These are phyloP conservation scores for Corythoichthys intestinalis DNA, from an alignment of 2,113 vertebrate species.

Conservation along the genomic window DNA sequence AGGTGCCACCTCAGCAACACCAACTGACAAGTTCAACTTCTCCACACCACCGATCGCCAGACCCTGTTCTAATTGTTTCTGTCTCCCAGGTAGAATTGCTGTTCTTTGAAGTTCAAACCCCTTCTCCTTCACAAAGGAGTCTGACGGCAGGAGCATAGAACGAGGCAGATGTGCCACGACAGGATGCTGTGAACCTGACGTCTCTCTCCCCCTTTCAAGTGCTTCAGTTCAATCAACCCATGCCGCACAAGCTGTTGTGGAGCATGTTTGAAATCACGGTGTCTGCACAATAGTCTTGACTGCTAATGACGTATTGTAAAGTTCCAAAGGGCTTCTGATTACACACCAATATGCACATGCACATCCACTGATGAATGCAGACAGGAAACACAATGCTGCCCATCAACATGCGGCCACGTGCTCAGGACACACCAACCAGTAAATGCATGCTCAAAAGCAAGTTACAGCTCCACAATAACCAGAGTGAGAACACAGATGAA, in stretches of 20 bases:
- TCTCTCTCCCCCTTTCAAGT: constrained; percentile 80
- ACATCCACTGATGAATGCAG: constrained; percentile 30
- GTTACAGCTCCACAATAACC: constrained; percentile 51
- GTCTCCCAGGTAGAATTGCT: constrained; percentile 68
- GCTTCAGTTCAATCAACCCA: constrained; percentile 77
- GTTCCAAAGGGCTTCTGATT: constrained; percentile 74
- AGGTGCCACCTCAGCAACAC: background rate
- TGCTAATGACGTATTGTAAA: constrained; percentile 80
- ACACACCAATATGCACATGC: constrained; percentile 57
- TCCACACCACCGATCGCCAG: constrained; percentile 56
- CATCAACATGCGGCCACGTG: constrained; percentile 14
- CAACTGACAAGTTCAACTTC: background rate
- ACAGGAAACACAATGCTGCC: constrained; percentile 21
- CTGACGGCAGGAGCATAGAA: constrained; percentile 63
- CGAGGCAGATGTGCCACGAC: constrained; percentile 78
- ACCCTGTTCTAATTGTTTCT: constrained; percentile 77
- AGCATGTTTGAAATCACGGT: constrained; percentile 78
- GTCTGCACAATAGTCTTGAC: constrained; percentile 78
- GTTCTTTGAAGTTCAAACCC: constrained; percentile 77
- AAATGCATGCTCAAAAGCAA: constrained; percentile 29
- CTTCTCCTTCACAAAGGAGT: constrained; percentile 73
- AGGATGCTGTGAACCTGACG: constrained; percentile 76
- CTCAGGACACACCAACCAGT: constrained; percentile 12
- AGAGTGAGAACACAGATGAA: constrained; percentile 58
- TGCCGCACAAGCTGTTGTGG: constrained; percentile 77